Percentiles rank a stretch among this genome's conserved stretches.
Conservation (phyloP, 2,888 invertebrate species). For the Apoda limacodes region DNA sequence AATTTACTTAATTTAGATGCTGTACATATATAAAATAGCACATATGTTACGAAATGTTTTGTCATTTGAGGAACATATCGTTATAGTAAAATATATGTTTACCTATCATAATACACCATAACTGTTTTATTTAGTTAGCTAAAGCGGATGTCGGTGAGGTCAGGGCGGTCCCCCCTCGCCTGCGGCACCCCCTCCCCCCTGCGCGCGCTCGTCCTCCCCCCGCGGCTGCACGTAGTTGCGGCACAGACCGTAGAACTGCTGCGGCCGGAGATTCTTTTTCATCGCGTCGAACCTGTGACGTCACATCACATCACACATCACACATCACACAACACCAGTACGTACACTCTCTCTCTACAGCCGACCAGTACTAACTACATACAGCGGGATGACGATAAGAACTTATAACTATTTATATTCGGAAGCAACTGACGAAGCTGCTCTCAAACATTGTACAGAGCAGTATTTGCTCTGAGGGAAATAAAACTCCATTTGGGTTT, state of each 20-base stretch:
- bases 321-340: conserved; percentile 11
- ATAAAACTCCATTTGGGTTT: too few species aligned
- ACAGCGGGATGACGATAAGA: too few species aligned
- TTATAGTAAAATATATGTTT: too few species aligned
- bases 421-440: too few species aligned
- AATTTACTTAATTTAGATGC: too few species aligned
- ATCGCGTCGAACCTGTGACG: conserved; percentile 43
- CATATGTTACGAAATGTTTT: too few species aligned
- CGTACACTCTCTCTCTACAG: background rate
- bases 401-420: too few species aligned
- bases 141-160: conserved; percentile 2
- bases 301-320: background rate
- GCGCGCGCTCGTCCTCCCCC: conserved; percentile 14
- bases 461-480: too few species aligned
- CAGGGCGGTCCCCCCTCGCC: conserved; percentile 6
- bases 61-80: too few species aligned
- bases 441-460: too few species aligned
- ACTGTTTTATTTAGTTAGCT: background rate
- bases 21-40: too few species aligned
- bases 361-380: background rate
- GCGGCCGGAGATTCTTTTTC: conserved; percentile 40
- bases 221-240: conserved; percentile 49
- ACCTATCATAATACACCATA: background rate
- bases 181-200: conserved; percentile 5
- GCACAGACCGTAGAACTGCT: conserved; percentile 51